Evolutionary conservation across 2,113 vertebrate genomes (phyloP).

Genomic region (Fregetta grallaria): DNA sequence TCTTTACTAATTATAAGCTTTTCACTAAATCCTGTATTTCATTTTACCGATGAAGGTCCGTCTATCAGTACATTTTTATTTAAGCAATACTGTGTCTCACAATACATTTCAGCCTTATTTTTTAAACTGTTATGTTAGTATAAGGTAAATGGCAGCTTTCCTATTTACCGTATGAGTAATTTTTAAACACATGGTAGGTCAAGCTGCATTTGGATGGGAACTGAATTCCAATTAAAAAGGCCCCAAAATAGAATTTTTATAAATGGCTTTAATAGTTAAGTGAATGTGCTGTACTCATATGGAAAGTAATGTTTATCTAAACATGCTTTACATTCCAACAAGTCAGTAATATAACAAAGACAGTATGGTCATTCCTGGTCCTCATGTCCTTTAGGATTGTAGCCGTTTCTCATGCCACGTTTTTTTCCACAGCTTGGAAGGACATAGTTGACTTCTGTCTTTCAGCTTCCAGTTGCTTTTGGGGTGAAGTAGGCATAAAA

Average conservation of each 20-base stretch:
- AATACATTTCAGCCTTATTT: neutral
- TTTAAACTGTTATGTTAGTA: neutral
- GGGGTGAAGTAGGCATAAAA: neutral
- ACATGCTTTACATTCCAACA: neutral
- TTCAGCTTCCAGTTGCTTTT: neutral
- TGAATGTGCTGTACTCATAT: neutral
- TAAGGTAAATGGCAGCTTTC: neutral
- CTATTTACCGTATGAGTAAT: conserved; percentile 5
- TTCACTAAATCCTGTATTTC: neutral
- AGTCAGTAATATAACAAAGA: neutral
- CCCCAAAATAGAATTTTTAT: neutral
- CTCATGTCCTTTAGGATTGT: neutral
- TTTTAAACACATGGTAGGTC: conserved; percentile 40
- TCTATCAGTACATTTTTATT: neutral
- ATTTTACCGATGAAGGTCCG: neutral
- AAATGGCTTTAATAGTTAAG: neutral
- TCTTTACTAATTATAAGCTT: neutral
- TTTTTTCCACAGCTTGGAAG: neutral
- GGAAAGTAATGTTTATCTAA: conserved; percentile 3
- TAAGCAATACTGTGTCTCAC: neutral
- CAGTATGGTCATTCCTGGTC: neutral
- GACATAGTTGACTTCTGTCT: neutral
- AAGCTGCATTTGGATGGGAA: conserved; percentile 7
- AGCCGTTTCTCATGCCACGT: neutral
- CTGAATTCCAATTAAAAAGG: conserved; percentile 28